Percentiles rank a stretch among this genome's conserved stretches.
These are phyloP conservation scores for Norana najaformis DNA, from an alignment of 2,888 invertebrate genomes.

Conservation along the genomic window DNA sequence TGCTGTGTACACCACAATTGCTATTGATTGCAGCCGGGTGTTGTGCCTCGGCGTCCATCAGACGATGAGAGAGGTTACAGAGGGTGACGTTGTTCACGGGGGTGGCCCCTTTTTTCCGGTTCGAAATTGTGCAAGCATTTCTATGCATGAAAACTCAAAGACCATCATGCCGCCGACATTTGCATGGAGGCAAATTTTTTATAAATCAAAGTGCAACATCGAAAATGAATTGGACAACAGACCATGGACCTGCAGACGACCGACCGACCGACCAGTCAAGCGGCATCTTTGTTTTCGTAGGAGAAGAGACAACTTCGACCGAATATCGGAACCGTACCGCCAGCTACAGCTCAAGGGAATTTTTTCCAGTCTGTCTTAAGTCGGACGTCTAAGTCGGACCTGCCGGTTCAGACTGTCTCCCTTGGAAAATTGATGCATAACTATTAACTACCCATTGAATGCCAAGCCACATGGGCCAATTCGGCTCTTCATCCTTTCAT, in stretches of 20 bases:
- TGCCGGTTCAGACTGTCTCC: too few relatives aligned
- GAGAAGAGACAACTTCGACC: background rate
- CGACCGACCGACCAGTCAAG: background rate
- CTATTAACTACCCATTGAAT: too few relatives aligned
- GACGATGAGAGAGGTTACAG: background rate
- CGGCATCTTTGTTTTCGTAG: background rate
- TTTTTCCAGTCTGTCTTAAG: background rate
- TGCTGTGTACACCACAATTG: constrained; percentile 6
- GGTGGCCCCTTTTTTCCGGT: background rate
- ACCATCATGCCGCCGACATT: background rate
- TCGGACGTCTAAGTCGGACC: background rate
- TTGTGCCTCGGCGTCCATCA: background rate
- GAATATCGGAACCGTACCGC: background rate
- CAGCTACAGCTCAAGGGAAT: background rate
- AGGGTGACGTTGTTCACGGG: background rate
- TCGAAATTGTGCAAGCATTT: background rate
- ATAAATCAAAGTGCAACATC: constrained; percentile 7
- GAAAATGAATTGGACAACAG: constrained; percentile 5
- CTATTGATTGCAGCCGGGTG: background rate
- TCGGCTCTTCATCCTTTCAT: too few relatives aligned
- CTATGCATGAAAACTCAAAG: constrained; percentile 6
- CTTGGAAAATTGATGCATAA: too few relatives aligned
- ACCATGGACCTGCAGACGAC: background rate
- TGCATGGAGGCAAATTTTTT: background rate
- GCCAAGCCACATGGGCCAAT: too few relatives aligned